phyloP scores from a whole-genome alignment of 1,140 invertebrate species.

The Copidosoma floridanum region DNA sequence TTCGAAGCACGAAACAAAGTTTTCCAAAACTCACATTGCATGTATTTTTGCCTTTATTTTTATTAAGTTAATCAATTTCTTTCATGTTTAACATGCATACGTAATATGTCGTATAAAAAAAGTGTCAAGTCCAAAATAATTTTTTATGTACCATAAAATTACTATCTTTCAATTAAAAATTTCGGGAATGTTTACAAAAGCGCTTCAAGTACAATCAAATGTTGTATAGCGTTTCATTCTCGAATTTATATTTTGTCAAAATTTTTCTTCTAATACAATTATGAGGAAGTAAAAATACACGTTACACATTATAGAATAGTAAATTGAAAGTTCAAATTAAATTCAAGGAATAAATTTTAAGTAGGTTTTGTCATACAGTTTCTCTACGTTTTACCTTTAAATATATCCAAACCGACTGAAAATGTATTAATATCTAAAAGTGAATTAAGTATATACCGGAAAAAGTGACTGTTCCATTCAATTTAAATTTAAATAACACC shows the following conservation, averaged over 20 bases:
- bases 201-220: neutral
- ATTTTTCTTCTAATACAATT: conserved; percentile 13
- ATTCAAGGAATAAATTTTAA: neutral
- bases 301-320: conserved; percentile 23
- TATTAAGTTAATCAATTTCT: no score
- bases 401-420: neutral
- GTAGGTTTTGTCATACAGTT: conserved; percentile 8
- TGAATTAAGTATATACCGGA: no score
- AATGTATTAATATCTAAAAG: no score
- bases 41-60: no score
- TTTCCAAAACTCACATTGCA: no score
- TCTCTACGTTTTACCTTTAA: neutral
- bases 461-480: no score
- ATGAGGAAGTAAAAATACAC: conserved; percentile 20
- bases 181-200: conserved; percentile 1
- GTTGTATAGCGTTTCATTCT: no score
- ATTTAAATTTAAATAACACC: no score
- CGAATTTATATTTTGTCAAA: no score
- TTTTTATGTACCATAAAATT: conserved; percentile 3
- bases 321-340: conserved; percentile 17
- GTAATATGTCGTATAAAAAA: conserved; percentile 18
- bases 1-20: no score
- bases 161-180: conserved; percentile 1
- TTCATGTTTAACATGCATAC: neutral
- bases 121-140: conserved; percentile 9